Conservation (phyloP, 2,113 vertebrate genomes). For the Heterotilapia buettikoferi region DNA sequence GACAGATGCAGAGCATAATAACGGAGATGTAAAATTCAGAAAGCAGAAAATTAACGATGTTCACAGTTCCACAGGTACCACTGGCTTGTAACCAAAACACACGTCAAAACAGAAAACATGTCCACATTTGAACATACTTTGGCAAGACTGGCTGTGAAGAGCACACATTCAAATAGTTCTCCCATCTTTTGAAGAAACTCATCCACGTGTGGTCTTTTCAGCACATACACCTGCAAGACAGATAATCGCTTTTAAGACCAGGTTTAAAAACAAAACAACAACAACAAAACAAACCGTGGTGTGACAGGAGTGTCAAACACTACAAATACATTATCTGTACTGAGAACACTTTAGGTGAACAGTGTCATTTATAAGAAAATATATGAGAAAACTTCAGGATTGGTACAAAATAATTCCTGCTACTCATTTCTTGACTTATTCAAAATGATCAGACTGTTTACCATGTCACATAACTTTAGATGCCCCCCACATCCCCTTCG, state of each 20-base stretch:
- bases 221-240: slow-evolving; percentile 88
- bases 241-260: neutral
- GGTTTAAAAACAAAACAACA: neutral
- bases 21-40: slow-evolving; percentile 39
- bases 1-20: slow-evolving; percentile 41
- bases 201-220: slow-evolving; percentile 94
- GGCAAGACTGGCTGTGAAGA: slow-evolving; percentile 96
- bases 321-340: rapidly evolving
- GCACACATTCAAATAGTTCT: slow-evolving; percentile 95
- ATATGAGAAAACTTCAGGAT: neutral
- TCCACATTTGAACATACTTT: slow-evolving; percentile 77
- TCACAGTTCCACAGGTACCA: neutral
- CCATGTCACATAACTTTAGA: neutral
- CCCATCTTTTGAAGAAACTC: slow-evolving; percentile 98
- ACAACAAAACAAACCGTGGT: neutral
- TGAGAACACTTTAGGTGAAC: neutral
- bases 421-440: neutral
- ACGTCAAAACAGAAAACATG: neutral
- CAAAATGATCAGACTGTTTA: neutral
- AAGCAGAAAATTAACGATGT: neutral
- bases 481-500: neutral
- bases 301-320: rapidly evolving
- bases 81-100: neutral
- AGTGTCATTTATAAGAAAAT: neutral
- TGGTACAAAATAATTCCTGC: neutral